These are phyloP conservation scores for Nipponacmea schrenckii DNA, from an alignment of 2,888 invertebrate genomes.

Conservation along the genomic window DNA sequence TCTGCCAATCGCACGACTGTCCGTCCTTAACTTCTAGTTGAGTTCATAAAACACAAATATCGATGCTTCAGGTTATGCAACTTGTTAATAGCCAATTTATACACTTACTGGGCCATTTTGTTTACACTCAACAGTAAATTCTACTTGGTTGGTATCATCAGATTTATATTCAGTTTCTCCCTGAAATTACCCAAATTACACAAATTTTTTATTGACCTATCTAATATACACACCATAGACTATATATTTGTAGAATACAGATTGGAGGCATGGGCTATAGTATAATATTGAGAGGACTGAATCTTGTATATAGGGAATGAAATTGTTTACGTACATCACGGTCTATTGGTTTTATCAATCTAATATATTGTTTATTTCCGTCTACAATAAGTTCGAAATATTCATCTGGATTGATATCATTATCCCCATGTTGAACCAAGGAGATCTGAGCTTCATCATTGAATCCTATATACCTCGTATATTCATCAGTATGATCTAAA, in stretches of 20 bases:
- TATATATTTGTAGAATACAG: no score
- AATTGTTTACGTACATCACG: not conserved
- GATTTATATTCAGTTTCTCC: not conserved
- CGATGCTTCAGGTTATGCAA: no score
- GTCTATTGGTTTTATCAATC: not conserved
- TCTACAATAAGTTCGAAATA: not conserved
- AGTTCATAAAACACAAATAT: no score
- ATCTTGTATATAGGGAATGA: no score
- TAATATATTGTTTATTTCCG: not conserved
- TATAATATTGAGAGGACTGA: no score
- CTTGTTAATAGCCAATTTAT: no score
- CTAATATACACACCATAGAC: no score
- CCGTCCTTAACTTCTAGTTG: no score
- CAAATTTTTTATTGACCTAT: no score
- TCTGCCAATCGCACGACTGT: no score
- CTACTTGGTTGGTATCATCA: not conserved
- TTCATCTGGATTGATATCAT: not conserved
- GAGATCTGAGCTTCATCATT: not conserved
- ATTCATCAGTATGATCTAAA: not conserved
- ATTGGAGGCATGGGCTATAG: no score
- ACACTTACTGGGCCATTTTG: not conserved
- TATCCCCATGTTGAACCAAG: not conserved
- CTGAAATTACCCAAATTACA: not conserved
- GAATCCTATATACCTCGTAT: not conserved
- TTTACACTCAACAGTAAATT: slow-evolving; percentile 4